Base-by-base conservation (phyloP, 2,797 vertebrate genomes). In the Gallinago nigripennis region DNA sequence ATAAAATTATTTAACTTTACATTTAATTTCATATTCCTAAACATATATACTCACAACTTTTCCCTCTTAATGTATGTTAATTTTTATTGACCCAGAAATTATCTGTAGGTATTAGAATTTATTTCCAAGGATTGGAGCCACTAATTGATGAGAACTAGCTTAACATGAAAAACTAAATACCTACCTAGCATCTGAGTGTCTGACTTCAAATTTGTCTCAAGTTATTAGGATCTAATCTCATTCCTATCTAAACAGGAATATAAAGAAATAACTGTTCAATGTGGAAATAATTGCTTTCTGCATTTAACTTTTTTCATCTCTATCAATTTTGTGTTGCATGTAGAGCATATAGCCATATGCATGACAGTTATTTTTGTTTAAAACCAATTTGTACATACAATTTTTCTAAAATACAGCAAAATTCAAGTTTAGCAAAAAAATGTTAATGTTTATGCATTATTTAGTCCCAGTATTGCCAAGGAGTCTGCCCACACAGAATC, bases 371-470 rank as follows among this genome's bases (percentile, higher is more conserved):
- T 68, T 94, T 95, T 88, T 92, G 46, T 91, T 95, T 95, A 75
- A 94, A 95, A 85, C 30, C 18, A 30, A 17, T 93, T 35, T 83
- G 18, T 92, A 31, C 17, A 16, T 33, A 71, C 7, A 54, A 31
- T 46, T 25, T 31, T 81, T 24, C 15, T 11, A 54, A 87, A 91
- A 81, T 41, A 50, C 31, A 88, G 46, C 17, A 66, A 65, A 81
- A 91, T 70, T 82, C 48, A 88, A 87, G 68, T 65, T 87, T 82
- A 80, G 68, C 48, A 92, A 58, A 80, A 91, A 63, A 88, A 86
- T 57, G 70, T 72, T 87, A 71, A 86, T 95, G 58, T 92, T 92
- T 88, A 66, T 88, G 85, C n/a, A 76, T 96, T 95, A 81, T 90
- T 94, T 96, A 77, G 46, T 88, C 31, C n/a, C 25, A 46, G 80